Evolutionary conservation across 2,113 vertebrate genomes (phyloP).

Genomic region (Chrysemys picta): DNA sequence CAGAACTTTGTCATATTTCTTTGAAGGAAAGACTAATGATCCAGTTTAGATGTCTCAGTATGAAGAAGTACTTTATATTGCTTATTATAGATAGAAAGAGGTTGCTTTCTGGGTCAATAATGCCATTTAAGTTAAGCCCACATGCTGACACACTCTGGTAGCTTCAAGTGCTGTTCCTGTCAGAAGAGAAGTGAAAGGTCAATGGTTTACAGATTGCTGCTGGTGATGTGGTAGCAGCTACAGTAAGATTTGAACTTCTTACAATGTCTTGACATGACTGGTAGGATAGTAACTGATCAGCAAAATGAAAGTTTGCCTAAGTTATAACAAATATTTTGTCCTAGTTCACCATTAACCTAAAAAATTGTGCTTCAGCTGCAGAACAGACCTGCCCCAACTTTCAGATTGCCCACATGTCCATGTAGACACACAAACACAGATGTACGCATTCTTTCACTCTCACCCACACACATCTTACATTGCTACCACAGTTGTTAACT

Average conservation of each 20-base stretch:
- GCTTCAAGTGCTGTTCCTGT: slow-evolving; percentile 46
- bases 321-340: not conserved
- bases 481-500: not conserved
- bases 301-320: slow-evolving; percentile 25
- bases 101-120: slow-evolving; percentile 72
- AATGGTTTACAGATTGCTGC: slow-evolving; percentile 51
- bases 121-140: slow-evolving; percentile 61
- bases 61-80: slow-evolving; percentile 40
- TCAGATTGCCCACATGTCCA: not conserved
- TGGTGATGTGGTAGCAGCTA: slow-evolving; percentile 25
- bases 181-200: slow-evolving; percentile 62
- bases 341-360: not conserved
- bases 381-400: not conserved
- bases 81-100: slow-evolving; percentile 34
- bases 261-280: not conserved
- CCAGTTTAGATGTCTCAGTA: not conserved
- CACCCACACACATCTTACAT: not conserved
- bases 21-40: slow-evolving; percentile 41
- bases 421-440: not conserved
- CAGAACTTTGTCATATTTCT: slow-evolving; percentile 5
- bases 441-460: not conserved
- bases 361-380: not conserved
- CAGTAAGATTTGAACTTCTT: slow-evolving; percentile 19
- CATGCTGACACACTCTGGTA: slow-evolving; percentile 52
- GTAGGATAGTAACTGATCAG: not conserved